Conservation (phyloP, 1,140 invertebrate species). For the Pseudobourletiella spinata region DNA sequence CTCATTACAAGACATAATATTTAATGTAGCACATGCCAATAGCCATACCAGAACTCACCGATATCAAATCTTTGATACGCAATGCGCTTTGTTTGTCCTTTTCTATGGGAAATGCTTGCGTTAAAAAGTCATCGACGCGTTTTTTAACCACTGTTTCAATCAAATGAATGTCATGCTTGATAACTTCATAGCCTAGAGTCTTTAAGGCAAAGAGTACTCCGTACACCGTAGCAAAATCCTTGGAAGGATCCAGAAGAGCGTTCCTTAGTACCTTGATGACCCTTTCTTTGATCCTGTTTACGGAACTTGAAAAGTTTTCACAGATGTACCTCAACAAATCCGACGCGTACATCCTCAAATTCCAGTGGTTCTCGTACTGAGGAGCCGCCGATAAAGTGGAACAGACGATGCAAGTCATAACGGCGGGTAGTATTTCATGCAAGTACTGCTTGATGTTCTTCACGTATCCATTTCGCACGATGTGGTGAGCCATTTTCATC, state of each 20-base stretch:
- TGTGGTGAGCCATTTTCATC: not conserved
- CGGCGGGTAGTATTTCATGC: not conserved
- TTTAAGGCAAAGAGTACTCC: not conserved
- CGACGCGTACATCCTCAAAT: not conserved
- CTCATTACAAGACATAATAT: no score
- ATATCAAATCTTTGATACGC: no score
- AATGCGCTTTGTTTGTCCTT: no score
- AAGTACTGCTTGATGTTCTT: not conserved
- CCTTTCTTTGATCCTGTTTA: not conserved
- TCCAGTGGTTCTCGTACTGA: not conserved
- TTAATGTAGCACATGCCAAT: no score
- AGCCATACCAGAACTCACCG: no score
- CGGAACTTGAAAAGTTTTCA: not conserved
- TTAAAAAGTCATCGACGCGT: no score
- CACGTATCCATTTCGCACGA: not conserved
- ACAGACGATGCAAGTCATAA: not conserved
- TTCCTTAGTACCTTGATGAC: not conserved
- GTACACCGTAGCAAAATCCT: not conserved
- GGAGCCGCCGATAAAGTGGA: not conserved
- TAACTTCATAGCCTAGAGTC: no score
- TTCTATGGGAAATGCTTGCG: no score
- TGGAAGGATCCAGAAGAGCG: not conserved
- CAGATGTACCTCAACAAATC: not conserved
- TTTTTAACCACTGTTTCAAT: no score
- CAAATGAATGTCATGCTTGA: no score